phyloP scores from a whole-genome alignment of 2,888 invertebrate genomes.

The Ctenicera cuprea region DNA sequence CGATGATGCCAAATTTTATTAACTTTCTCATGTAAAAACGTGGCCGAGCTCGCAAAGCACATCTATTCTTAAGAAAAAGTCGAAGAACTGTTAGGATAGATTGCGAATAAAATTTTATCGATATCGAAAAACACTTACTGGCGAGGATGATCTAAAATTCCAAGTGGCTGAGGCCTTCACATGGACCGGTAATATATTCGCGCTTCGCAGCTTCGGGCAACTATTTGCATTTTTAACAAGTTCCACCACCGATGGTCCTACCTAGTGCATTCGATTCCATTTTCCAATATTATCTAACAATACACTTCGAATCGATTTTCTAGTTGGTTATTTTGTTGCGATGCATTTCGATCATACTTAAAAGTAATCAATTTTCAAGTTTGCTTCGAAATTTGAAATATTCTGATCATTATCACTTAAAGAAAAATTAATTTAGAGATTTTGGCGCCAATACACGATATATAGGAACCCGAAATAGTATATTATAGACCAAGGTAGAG shows the following conservation, averaged over 20 bases:
- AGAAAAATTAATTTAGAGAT: too few species aligned
- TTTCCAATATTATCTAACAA: slow-evolving; percentile 35
- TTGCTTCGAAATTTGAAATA: too few species aligned
- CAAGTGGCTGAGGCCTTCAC: slow-evolving; percentile 42
- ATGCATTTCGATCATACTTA: too few species aligned
- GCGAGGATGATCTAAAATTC: slow-evolving; percentile 49
- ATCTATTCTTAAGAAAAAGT: slow-evolving; percentile 31
- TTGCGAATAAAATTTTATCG: slow-evolving; percentile 52
- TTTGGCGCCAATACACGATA: too few species aligned
- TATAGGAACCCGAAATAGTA: too few species aligned
- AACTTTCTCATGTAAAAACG: slow-evolving; percentile 13
- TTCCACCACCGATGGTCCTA: slow-evolving; percentile 36
- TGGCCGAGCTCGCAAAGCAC: slow-evolving; percentile 4
- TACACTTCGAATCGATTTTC: slow-evolving; percentile 11
- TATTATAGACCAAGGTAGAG: too few species aligned
- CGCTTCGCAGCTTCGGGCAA: slow-evolving; percentile 46
- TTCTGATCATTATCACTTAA: too few species aligned
- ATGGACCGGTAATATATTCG: slow-evolving; percentile 46
- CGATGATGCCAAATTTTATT: slow-evolving; percentile 2
- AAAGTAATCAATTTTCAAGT: too few species aligned
- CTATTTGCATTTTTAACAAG: slow-evolving; percentile 50
- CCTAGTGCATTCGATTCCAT: slow-evolving; percentile 42
- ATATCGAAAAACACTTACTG: slow-evolving; percentile 53
- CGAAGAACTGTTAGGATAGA: slow-evolving; percentile 35
- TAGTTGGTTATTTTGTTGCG: background rate